Evolutionary conservation across 2,888 invertebrate genomes (phyloP).

Genomic region (Sesia bembeciformis): DNA sequence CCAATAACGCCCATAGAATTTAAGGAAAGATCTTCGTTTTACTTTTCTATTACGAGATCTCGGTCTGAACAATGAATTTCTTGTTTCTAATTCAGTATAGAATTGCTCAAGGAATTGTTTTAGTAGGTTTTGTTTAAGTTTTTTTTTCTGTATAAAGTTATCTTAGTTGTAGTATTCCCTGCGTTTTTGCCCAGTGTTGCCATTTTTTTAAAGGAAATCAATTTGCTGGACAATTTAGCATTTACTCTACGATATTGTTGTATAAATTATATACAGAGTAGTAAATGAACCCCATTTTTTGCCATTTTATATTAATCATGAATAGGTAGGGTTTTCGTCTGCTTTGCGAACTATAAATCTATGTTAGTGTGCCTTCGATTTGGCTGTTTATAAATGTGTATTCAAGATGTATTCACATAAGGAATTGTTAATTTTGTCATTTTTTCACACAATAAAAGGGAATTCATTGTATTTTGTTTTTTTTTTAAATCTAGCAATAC

Average conservation of each 20-base stretch:
- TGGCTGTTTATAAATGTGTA: conserved; percentile 23
- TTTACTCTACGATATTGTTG: conserved; percentile 19
- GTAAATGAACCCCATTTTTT: background rate
- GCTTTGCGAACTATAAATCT: conserved; percentile 16
- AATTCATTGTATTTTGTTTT: conserved; percentile 47
- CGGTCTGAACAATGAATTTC: conserved; percentile 51
- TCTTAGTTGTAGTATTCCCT: conserved; percentile 7
- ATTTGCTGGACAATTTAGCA: conserved; percentile 10
- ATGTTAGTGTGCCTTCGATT: conserved; percentile 47
- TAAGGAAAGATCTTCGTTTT: conserved; percentile 7
- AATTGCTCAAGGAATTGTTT: conserved; percentile 62
- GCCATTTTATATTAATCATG: conserved; percentile 6
- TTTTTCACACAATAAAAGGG: conserved; percentile 61
- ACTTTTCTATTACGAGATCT: conserved; percentile 35
- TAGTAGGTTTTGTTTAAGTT: background rate
- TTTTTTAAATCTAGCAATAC: no score
- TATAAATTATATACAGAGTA: conserved; percentile 10
- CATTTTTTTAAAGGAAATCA: conserved; percentile 16
- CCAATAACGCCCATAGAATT: conserved; percentile 16
- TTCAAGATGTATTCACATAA: conserved; percentile 31
- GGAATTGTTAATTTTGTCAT: conserved; percentile 33
- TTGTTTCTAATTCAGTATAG: conserved; percentile 18
- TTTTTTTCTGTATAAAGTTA: conserved; percentile 2
- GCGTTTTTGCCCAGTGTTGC: conserved; percentile 17
- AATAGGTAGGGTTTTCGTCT: conserved; percentile 10